phyloP scores from a whole-genome alignment of 2,797 vertebrate genomes.

The Hylomyscus alleni region DNA sequence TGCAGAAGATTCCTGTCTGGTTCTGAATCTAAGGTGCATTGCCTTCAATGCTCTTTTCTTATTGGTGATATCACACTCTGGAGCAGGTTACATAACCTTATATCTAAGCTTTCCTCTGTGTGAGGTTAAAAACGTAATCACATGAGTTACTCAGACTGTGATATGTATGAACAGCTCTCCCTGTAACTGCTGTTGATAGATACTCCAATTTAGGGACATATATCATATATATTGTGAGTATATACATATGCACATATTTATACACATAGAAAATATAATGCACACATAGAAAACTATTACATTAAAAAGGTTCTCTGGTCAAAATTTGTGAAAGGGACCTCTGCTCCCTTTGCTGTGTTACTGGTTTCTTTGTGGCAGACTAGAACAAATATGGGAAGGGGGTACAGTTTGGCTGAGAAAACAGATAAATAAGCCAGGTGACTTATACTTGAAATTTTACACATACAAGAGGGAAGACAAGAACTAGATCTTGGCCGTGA shows the following conservation, averaged over 20 bases:
- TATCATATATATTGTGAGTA: neutral
- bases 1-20: slow-evolving; percentile 9
- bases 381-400: neutral
- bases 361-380: neutral
- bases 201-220: neutral
- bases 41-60: neutral
- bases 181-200: neutral
- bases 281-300: neutral
- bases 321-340: neutral
- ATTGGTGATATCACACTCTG: neutral
- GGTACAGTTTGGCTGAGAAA: neutral
- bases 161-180: neutral
- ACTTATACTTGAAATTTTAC: neutral
- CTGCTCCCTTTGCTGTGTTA: neutral
- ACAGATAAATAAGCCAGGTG: neutral
- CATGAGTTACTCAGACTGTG: neutral
- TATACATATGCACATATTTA: neutral
- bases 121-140: neutral
- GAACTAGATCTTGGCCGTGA: neutral
- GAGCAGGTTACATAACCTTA: neutral
- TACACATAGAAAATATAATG: neutral
- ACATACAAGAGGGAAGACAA: neutral
- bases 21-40: neutral
- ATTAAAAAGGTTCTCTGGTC: neutral
- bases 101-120: neutral